A percentile compares a stretch with the other conserved stretches of the same genome.
phyloP scores from a whole-genome alignment of 2,888 invertebrate genomes.

The Chymomyza caudatula region DNA sequence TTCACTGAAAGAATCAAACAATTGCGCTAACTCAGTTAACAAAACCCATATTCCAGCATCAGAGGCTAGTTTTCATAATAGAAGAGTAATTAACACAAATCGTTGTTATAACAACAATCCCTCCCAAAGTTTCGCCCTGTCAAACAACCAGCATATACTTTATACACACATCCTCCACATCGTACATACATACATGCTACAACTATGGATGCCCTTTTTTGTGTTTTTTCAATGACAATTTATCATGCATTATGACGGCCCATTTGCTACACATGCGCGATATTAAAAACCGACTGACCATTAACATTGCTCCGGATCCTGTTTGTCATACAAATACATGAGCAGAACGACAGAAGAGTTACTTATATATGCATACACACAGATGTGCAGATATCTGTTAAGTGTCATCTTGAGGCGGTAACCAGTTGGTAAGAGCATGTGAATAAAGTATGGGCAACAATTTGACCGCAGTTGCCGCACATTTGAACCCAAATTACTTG shows the following conservation, averaged over 20 bases:
- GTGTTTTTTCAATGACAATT: conserved; percentile 48
- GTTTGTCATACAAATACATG: conserved; percentile 15
- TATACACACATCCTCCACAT: neutral
- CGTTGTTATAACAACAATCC: conserved; percentile 57
- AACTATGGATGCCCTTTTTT: conserved; percentile 23
- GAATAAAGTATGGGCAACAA: conserved; percentile 55
- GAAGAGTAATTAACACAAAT: conserved; percentile 65
- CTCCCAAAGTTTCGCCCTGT: neutral
- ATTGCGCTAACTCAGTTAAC: neutral
- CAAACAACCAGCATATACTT: conserved; percentile 38
- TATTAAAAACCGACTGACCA: conserved; percentile 20
- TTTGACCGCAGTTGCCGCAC: conserved; percentile 70
- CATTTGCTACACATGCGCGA: conserved; percentile 56
- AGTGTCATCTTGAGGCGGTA: conserved; percentile 47
- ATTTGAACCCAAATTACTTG: conserved; percentile 69
- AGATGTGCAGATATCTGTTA: conserved; percentile 43
- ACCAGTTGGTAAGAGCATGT: conserved; percentile 23
- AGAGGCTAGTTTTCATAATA: conserved; percentile 36
- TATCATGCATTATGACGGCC: conserved; percentile 64
- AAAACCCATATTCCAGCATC: neutral
- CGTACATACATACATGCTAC: conserved; percentile 30
- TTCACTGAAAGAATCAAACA: neutral
- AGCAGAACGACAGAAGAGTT: conserved; percentile 51
- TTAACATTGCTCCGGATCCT: neutral
- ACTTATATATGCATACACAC: conserved; percentile 20